Base-by-base conservation (phyloP, 2,888 invertebrate species). In the Phyto melanocephala region DNA sequence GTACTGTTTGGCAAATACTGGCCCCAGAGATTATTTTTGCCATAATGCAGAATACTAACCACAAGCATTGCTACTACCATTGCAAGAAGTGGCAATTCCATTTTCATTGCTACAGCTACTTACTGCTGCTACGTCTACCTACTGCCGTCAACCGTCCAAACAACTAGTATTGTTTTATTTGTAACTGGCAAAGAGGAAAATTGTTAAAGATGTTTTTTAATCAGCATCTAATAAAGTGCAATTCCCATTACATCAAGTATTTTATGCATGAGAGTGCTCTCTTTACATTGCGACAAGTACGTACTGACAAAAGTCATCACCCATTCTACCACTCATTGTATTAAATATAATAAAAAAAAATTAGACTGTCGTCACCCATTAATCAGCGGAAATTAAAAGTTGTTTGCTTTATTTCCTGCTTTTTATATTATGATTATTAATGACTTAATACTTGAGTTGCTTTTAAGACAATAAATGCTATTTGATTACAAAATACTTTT, bases 21-120 rank as follows among this genome's bases (percentile, higher is more conserved):
- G 15, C 76, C 22, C 60, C 40, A 68, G 76, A 60, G 60, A 68
- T 60, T 42, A 60, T 52, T 60, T 58, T 60, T 76, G 68, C 42
- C 76, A 52, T 68, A 76, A 76, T 52, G 68, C 60, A 58, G 60
- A 17, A 60, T 42, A 68, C 68, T 68, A 60, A 20, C 50, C 52
- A 37, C 22, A 20, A 42, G 17, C 40, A 67, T 8, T 11, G 11
- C 13, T 35, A 1, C 10, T 15, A 1, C 6, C 13, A 52, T 11
- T 28, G 13, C 45, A 45, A 13, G 33, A 11, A n/a, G 1, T 22
- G 47, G 10, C 52, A 28, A 13, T 47, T 28, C 35, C 24, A 60
- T 20, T 42, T 33, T 8, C 15, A 28, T 20, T 62, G 40, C 15
- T 22, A 42, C 10, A 50, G 10, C n/a, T 17, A 17, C 13, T 37